Evolutionary conservation across 2,888 invertebrate species (phyloP).

Genomic region (Cantharis rustica): DNA sequence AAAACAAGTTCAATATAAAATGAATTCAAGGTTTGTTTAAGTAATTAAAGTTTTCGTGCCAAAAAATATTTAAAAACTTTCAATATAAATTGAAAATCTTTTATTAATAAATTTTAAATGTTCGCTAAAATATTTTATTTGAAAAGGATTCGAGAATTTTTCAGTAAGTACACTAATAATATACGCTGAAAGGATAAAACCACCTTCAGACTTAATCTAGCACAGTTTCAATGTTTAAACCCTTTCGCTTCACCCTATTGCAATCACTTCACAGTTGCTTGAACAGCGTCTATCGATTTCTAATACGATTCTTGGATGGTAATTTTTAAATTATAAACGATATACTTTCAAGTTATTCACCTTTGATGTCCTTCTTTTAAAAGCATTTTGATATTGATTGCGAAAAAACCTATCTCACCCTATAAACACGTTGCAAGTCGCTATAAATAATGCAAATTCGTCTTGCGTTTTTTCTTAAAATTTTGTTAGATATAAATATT

Average conservation of each 20-base stretch:
- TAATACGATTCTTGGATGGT: constrained; percentile 24
- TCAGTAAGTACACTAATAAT: constrained; percentile 10
- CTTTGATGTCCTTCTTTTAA: constrained; percentile 17
- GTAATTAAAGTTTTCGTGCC: neutral
- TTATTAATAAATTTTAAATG: neutral
- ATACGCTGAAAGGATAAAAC: constrained; percentile 18
- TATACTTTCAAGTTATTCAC: constrained; percentile 22
- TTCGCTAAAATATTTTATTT: neutral
- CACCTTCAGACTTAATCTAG: constrained; percentile 26
- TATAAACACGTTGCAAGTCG: neutral
- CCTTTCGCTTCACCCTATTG: constrained; percentile 24
- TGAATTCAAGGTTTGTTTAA: neutral
- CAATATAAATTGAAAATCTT: neutral
- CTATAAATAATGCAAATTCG: neutral
- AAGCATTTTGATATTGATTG: constrained; percentile 8
- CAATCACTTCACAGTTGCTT: constrained; percentile 29
- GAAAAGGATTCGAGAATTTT: constrained; percentile 5
- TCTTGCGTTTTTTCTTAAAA: neutral
- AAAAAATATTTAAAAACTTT: neutral
- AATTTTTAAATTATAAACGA: constrained; percentile 16
- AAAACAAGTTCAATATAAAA: neutral
- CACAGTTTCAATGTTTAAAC: constrained; percentile 26
- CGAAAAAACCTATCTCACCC: neutral
- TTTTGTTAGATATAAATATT: constrained; percentile 3
- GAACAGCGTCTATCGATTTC: constrained; percentile 27